Percentiles rank a stretch among this genome's conserved stretches.
Conservation (phyloP, 1,140 invertebrate genomes). For the Neodiprion pinetum region DNA sequence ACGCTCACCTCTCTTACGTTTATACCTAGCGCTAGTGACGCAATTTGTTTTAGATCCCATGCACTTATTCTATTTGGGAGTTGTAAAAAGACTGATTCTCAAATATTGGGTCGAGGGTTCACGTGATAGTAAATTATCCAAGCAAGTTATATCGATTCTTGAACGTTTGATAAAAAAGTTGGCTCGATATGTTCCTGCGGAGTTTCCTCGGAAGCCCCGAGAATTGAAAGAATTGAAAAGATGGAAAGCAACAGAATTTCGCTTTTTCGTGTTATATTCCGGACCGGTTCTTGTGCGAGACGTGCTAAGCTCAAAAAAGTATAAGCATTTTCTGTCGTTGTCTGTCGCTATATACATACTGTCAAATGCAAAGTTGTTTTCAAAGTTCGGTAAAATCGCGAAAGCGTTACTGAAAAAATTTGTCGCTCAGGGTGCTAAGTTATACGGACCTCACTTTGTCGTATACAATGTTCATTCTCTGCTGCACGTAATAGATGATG, state of each 20-base stretch:
- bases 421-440: too few species aligned
- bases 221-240: conserved; percentile 28
- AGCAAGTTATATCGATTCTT: neutral
- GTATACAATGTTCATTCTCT: too few species aligned
- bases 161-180: neutral
- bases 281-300: conserved; percentile 31
- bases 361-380: neutral
- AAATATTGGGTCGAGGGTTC: neutral
- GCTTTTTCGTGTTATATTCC: conserved; percentile 39
- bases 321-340: conserved; percentile 22
- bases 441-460: too few species aligned
- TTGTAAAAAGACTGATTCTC: conserved; percentile 32
- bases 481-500: too few species aligned
- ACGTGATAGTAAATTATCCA: neutral
- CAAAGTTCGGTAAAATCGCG: too few species aligned
- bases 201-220: conserved; percentile 13
- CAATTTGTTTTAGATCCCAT: conserved; percentile 36
- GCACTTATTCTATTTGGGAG: conserved; percentile 33
- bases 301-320: conserved; percentile 2
- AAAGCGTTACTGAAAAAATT: neutral
- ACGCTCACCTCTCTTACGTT: neutral
- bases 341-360: conserved; percentile 19
- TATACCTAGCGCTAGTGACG: conserved; percentile 21
- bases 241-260: conserved; percentile 47
- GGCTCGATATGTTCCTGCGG: neutral